These are phyloP conservation scores for Nymphicus hollandicus DNA, from an alignment of 2,113 vertebrate genomes.

Conservation along the genomic window DNA sequence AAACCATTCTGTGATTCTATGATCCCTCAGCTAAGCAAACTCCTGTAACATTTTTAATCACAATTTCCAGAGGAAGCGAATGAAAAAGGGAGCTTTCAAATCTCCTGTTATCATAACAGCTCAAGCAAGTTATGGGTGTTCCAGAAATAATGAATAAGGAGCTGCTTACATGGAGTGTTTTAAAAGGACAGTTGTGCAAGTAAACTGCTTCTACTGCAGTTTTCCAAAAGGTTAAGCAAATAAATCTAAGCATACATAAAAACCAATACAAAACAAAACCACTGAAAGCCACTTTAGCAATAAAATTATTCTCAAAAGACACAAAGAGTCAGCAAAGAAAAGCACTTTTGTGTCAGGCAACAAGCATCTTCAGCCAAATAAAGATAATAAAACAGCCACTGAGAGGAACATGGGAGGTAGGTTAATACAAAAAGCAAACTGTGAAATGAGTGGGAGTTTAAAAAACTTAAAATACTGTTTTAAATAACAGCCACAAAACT, in stretches of 20 bases:
- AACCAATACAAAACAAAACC: background rate
- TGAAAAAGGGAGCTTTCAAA: background rate
- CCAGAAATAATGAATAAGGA: background rate
- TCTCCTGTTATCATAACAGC: background rate
- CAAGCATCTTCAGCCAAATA: background rate
- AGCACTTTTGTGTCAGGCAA: background rate
- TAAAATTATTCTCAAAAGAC: background rate
- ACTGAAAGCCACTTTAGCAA: background rate
- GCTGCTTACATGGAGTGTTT: background rate
- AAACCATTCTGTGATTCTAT: background rate
- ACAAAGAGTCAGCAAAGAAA: background rate
- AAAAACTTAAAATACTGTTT: background rate
- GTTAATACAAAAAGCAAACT: background rate
- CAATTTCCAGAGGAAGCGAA: background rate
- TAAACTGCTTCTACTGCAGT: background rate
- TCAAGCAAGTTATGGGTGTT: background rate
- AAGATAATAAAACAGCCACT: constrained; percentile 11
- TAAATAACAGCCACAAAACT: constrained; percentile 4
- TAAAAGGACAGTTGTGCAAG: background rate
- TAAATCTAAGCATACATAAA: background rate
- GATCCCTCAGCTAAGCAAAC: background rate
- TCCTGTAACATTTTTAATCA: background rate
- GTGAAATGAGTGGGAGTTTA: background rate
- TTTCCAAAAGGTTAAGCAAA: background rate
- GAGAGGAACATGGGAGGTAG: background rate